phyloP scores from a whole-genome alignment of 2,113 vertebrate species.

The Xiphorhynchus elegans region DNA sequence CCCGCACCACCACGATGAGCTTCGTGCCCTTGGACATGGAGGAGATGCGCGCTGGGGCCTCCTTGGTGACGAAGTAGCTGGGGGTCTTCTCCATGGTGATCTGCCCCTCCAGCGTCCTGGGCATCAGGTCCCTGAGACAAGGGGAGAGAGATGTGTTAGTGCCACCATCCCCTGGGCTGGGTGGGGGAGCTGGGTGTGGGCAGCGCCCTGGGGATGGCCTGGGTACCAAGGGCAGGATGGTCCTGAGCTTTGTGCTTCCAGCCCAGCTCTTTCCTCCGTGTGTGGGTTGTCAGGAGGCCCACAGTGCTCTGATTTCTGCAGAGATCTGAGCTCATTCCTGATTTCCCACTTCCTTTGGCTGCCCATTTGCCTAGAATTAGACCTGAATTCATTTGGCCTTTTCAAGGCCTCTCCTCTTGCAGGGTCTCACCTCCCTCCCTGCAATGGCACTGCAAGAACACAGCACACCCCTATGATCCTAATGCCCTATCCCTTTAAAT shows the following conservation, averaged over 20 bases:
- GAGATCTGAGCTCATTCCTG: background rate
- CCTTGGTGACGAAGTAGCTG: slow-evolving; percentile 89
- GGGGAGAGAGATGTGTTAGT: background rate
- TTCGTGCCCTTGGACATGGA: slow-evolving; percentile 90
- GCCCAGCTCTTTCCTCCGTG: background rate
- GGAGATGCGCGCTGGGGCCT: slow-evolving; percentile 87
- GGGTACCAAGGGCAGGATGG: background rate
- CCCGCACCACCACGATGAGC: slow-evolving; percentile 93
- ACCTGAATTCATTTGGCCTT: background rate
- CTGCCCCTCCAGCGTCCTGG: slow-evolving; percentile 92
- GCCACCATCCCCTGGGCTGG: rapidly evolving
- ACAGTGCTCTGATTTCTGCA: background rate
- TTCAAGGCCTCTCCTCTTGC: background rate
- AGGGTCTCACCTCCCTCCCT: background rate
- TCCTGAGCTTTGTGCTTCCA: background rate
- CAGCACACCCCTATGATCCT: background rate
- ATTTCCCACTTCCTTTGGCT: background rate
- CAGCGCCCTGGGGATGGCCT: rapidly evolving
- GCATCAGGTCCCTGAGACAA: slow-evolving; percentile 81
- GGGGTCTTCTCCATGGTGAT: slow-evolving; percentile 99
- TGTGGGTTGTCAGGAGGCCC: rapidly evolving
- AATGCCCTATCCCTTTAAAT: background rate
- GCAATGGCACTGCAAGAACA: background rate
- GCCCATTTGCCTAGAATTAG: background rate
- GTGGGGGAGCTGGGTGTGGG: rapidly evolving